These are phyloP conservation scores for Lycophotia porphyrea DNA, from an alignment of 2,888 invertebrate species.

Conservation along the genomic window DNA sequence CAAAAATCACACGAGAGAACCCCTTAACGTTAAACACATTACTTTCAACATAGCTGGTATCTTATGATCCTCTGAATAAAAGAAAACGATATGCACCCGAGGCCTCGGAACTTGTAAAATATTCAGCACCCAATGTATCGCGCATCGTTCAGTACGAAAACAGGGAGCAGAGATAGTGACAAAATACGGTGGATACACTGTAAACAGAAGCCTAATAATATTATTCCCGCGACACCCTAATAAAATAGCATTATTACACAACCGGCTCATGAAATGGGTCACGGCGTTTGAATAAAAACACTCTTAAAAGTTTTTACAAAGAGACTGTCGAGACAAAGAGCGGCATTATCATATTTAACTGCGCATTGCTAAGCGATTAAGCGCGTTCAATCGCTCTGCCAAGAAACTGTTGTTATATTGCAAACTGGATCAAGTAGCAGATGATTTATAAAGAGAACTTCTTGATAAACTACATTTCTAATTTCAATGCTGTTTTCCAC, in stretches of 20 bases:
- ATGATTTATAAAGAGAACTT: neutral
- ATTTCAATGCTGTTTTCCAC: neutral
- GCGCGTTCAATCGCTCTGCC: neutral
- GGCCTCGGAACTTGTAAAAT: conserved; percentile 29
- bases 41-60: neutral
- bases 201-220: conserved; percentile 33
- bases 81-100: conserved; percentile 4
- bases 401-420: neutral
- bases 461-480: neutral
- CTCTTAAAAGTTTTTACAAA: conserved; percentile 43
- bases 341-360: conserved; percentile 27
- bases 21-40: neutral
- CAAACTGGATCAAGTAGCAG: neutral
- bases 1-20: neutral
- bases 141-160: conserved; percentile 10
- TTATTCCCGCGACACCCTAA: conserved; percentile 48
- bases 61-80: conserved; percentile 33
- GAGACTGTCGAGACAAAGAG: conserved; percentile 22
- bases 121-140: conserved; percentile 32
- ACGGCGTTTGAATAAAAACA: conserved; percentile 50
- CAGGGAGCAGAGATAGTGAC: conserved; percentile 20
- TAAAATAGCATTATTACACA: conserved; percentile 58
- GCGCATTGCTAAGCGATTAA: conserved; percentile 1
- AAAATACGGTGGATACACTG: neutral
- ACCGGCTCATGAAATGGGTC: conserved; percentile 56